A percentile compares a stretch with the other conserved stretches of the same genome.
Evolutionary conservation across 2,797 vertebrate species (phyloP).

Genomic region (Odontamblyopus rebecca): DNA sequence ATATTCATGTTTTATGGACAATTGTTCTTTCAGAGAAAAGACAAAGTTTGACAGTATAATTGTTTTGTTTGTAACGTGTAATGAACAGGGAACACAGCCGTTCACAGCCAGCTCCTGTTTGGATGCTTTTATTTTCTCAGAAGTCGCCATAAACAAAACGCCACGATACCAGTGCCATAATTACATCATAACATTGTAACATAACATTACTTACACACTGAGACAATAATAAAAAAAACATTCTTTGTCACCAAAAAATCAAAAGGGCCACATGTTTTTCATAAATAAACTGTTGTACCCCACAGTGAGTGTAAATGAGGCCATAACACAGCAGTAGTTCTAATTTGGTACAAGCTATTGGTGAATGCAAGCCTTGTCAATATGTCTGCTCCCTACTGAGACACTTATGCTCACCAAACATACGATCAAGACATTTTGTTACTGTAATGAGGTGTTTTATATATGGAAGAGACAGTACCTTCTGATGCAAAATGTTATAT

Average conservation of each 20-base stretch:
- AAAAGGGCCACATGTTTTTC: conserved; percentile 16
- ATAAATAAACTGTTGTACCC: conserved; percentile 30
- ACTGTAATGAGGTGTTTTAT: no score
- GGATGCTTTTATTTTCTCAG: conserved; percentile 3
- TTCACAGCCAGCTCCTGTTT: conserved; percentile 19
- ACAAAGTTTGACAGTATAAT: conserved; percentile 13
- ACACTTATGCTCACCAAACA: no score
- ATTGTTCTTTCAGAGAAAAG: conserved; percentile 2
- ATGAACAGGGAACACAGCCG: conserved; percentile 35
- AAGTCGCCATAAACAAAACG: background rate
- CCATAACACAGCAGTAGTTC: conserved; percentile 23
- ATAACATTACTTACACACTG: conserved; percentile 12
- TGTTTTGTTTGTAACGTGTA: conserved; percentile 28
- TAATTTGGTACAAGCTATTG: conserved; percentile 9
- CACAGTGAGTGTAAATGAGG: conserved; percentile 29
- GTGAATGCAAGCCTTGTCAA: conserved; percentile 5
- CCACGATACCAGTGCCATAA: conserved; percentile 7
- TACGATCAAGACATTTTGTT: no score
- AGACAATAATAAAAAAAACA: conserved; percentile 2
- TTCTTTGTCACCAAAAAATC: conserved; percentile 13
- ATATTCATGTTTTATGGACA: background rate
- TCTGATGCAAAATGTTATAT: no score
- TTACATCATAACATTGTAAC: conserved; percentile 21
- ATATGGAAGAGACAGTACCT: no score
- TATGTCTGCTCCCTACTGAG: conserved; percentile 18